Percentiles rank a stretch among this genome's conserved stretches.
Evolutionary conservation across 37 sponge, comb jelly and placozoan genomes (phyloP).

Genomic region (Chondrosia reniformis): DNA sequence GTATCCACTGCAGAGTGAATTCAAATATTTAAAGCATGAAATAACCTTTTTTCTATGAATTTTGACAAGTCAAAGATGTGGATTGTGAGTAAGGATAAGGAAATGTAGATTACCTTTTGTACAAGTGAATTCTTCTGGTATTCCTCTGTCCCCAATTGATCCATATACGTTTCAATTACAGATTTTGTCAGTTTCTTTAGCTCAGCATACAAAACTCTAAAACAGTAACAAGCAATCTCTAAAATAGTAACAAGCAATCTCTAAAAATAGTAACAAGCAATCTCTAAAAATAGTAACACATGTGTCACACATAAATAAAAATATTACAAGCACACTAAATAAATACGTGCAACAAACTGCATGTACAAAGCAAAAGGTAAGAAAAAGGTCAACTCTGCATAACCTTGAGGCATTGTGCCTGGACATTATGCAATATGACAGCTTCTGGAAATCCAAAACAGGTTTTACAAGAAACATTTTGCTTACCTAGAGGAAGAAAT

Average conservation of each 20-base stretch:
- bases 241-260: background rate
- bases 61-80: too few relatives aligned
- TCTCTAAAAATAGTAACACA: too few relatives aligned
- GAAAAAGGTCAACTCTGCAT: background rate
- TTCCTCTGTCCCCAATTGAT: background rate
- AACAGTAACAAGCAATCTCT: background rate
- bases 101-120: conserved; percentile 35
- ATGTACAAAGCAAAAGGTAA: background rate
- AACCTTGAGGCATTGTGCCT: background rate
- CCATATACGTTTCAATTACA: conserved; percentile 5
- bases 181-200: conserved; percentile 46
- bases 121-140: conserved; percentile 15
- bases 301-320: too few relatives aligned
- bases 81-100: too few relatives aligned
- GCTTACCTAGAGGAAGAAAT: conserved; percentile 50
- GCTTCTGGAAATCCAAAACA: too few relatives aligned
- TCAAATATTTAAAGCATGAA: too few relatives aligned
- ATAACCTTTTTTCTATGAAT: too few relatives aligned
- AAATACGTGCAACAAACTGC: too few relatives aligned
- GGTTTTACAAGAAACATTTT: too few relatives aligned
- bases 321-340: too few relatives aligned
- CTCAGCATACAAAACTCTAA: conserved; percentile 36
- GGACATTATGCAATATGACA: background rate
- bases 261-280: background rate
- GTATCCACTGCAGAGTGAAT: conserved; percentile 1